These are phyloP conservation scores for Pocota personata DNA, from an alignment of 2,888 invertebrate species.

Conservation along the genomic window DNA sequence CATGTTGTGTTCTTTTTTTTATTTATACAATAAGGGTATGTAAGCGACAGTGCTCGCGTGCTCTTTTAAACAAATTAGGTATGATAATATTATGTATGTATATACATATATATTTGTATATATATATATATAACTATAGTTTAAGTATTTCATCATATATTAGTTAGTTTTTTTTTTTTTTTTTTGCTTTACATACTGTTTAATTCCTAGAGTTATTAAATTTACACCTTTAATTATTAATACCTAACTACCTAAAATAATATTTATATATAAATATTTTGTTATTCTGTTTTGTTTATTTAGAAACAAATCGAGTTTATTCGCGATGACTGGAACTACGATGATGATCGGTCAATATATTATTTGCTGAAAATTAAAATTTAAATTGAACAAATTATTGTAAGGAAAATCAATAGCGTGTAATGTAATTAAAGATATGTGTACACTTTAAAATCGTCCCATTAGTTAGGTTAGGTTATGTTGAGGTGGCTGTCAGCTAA, in stretches of 20 bases:
- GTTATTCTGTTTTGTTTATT: constrained; percentile 41
- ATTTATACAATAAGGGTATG: constrained; percentile 20
- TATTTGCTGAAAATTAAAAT: constrained; percentile 55
- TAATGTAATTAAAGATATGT: neutral
- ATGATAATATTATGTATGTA: constrained; percentile 18
- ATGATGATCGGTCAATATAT: constrained; percentile 36
- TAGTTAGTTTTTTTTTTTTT: constrained; percentile 38
- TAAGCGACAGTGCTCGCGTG: constrained; percentile 64
- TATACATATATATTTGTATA: constrained; percentile 18
- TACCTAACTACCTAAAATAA: constrained; percentile 67
- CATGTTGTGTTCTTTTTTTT: neutral
- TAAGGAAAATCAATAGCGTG: no score
- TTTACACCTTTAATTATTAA: constrained; percentile 65
- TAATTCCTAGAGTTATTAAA: constrained; percentile 59
- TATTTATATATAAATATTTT: constrained; percentile 57
- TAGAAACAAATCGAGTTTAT: constrained; percentile 55
- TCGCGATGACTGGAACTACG: constrained; percentile 58
- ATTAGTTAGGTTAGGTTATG: no score
- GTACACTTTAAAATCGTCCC: constrained; percentile 6
- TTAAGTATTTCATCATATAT: constrained; percentile 54
- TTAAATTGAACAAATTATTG: neutral
- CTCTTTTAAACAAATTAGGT: constrained; percentile 35
- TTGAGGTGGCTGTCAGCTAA: no score
- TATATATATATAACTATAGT: constrained; percentile 44
- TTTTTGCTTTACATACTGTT: constrained; percentile 45